Evolutionary conservation across 1,140 invertebrate genomes (phyloP).

Genomic region (Anagrus nilaparvatae): DNA sequence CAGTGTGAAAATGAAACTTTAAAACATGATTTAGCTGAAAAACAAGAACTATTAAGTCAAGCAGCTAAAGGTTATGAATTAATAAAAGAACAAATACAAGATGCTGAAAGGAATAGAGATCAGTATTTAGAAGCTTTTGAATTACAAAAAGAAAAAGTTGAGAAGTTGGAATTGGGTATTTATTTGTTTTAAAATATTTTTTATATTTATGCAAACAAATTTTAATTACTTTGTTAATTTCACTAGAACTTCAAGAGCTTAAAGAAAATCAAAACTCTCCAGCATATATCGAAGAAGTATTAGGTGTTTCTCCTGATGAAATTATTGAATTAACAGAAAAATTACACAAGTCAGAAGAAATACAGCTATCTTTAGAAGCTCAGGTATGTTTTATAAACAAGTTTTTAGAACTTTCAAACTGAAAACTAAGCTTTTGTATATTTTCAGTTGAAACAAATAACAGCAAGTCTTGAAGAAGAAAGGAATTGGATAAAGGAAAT

Average conservation of each 20-base stretch:
- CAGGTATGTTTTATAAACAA: conserved; percentile 27
- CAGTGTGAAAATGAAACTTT: conserved; percentile 69
- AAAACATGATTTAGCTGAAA: conserved; percentile 66
- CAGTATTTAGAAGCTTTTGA: conserved; percentile 34
- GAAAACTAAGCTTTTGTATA: neutral
- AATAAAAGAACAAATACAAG: conserved; percentile 51
- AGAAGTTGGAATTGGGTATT: conserved; percentile 32
- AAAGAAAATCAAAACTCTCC: conserved; percentile 26
- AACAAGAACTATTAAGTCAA: conserved; percentile 71
- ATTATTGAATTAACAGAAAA: conserved; percentile 35
- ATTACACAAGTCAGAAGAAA: conserved; percentile 33
- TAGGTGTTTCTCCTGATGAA: conserved; percentile 34
- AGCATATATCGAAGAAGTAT: conserved; percentile 30
- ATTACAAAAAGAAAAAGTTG: conserved; percentile 30
- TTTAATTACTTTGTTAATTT: conserved; percentile 8
- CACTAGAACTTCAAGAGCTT: conserved; percentile 31
- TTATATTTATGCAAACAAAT: no score
- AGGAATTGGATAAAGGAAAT: conserved; percentile 34
- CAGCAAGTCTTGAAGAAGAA: conserved; percentile 32
- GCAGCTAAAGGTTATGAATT: conserved; percentile 70
- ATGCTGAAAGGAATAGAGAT: conserved; percentile 25
- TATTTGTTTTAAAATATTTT: no score
- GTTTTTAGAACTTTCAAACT: neutral
- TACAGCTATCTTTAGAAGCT: conserved; percentile 33
- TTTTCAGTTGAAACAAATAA: conserved; percentile 33